Conservation (phyloP, 2,797 vertebrate genomes). For the Argya squamiceps region DNA sequence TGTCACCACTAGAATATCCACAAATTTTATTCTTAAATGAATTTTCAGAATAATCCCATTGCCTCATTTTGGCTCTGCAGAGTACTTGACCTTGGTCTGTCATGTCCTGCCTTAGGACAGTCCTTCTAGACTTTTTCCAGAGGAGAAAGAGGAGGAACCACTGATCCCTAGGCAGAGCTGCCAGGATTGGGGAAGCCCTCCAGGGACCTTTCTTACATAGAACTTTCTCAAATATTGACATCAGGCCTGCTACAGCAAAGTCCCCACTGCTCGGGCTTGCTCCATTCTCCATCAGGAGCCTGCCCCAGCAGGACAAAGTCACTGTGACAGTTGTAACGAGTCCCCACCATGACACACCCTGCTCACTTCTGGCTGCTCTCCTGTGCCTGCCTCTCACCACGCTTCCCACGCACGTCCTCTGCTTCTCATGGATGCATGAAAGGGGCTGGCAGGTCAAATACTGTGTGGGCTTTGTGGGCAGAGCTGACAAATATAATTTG, state of each 20-base stretch:
- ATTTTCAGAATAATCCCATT: constrained; percentile 45
- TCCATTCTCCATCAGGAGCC: not conserved
- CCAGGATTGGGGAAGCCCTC: not conserved
- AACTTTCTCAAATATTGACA: not conserved
- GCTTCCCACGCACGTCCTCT: not conserved
- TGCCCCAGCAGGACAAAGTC: not conserved
- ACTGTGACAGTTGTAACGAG: not conserved
- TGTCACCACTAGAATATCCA: constrained; percentile 42
- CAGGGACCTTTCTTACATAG: not conserved
- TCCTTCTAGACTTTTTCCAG: not conserved
- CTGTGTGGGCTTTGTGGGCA: not conserved
- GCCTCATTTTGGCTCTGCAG: constrained; percentile 9
- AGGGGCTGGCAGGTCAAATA: not conserved
- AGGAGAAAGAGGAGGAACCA: not conserved
- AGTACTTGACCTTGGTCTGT: constrained; percentile 49
- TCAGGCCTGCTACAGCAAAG: not conserved
- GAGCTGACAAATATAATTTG: not conserved
- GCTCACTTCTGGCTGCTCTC: not conserved
- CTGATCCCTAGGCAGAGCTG: not conserved
- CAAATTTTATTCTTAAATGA: constrained; percentile 36
- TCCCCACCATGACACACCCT: not conserved
- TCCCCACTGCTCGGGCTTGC: not conserved
- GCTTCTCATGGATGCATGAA: not conserved
- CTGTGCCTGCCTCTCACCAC: not conserved
- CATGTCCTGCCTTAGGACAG: not conserved